These are phyloP conservation scores for Crepidodera aurea DNA, from an alignment of 2,888 invertebrate genomes.

Conservation along the genomic window DNA sequence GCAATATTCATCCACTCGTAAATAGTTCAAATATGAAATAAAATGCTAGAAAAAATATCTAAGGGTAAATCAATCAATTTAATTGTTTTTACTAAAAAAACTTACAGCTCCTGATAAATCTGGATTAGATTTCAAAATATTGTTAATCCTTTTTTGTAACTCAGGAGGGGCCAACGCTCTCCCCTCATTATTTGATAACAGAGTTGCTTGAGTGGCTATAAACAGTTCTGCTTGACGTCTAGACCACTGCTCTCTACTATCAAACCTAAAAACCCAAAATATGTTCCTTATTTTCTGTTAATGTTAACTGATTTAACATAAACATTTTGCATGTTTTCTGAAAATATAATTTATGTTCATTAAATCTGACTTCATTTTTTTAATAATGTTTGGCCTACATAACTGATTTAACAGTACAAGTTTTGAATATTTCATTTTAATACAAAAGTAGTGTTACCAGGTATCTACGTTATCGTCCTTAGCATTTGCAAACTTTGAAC, in stretches of 20 bases:
- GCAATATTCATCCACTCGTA: constrained; percentile 87
- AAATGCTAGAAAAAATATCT: constrained; percentile 74
- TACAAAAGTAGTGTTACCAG: no score
- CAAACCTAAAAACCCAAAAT: constrained; percentile 49
- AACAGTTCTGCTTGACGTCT: constrained; percentile 89
- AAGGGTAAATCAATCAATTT: not conserved
- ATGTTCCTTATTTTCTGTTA: constrained; percentile 12
- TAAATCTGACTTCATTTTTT: no score
- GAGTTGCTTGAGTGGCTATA: constrained; percentile 84
- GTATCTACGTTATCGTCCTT: constrained; percentile 39
- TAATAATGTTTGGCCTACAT: no score
- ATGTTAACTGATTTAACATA: no score
- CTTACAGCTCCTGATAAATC: constrained; percentile 84
- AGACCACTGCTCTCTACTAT: constrained; percentile 78
- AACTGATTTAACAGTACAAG: no score
- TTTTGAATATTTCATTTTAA: no score
- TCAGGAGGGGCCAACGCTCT: constrained; percentile 80
- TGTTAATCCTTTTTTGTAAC: constrained; percentile 76
- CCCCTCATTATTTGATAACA: constrained; percentile 82
- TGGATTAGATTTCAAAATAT: constrained; percentile 78
- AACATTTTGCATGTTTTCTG: no score
- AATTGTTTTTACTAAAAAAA: constrained; percentile 41
- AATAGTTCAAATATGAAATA: constrained; percentile 87
- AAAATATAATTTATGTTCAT: no score
- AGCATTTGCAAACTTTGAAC: constrained; percentile 28